phyloP scores from a whole-genome alignment of 1,140 invertebrate genomes.

The Colletes latitarsis region DNA sequence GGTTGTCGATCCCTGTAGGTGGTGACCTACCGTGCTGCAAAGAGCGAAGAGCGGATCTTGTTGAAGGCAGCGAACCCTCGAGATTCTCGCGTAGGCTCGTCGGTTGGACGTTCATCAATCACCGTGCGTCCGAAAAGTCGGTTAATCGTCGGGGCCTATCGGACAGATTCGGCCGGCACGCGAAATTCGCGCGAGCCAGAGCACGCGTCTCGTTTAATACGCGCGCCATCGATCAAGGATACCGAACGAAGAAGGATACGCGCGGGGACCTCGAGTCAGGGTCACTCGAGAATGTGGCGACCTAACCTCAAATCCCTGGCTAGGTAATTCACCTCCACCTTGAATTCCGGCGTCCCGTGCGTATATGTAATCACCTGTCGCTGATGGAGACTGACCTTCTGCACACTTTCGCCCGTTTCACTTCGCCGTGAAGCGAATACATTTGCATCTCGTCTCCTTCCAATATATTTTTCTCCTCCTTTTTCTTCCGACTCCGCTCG shows the following conservation, averaged over 20 bases:
- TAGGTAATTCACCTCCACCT: constrained; percentile 75
- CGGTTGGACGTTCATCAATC: background rate
- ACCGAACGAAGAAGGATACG: constrained; percentile 34
- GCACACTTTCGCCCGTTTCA: constrained; percentile 58
- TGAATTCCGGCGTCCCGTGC: constrained; percentile 63
- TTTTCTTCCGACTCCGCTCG: background rate
- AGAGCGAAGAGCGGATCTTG: no score
- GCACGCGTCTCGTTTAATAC: constrained; percentile 8
- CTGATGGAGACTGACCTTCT: constrained; percentile 69
- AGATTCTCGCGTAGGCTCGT: no score
- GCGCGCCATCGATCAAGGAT: constrained; percentile 65
- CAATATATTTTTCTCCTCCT: constrained; percentile 42
- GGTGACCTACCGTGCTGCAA: no score
- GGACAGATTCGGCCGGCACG: background rate
- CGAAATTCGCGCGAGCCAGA: constrained; percentile 25
- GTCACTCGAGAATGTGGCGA: constrained; percentile 61
- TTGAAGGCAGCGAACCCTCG: no score
- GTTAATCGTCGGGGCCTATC: background rate
- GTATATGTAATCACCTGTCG: constrained; percentile 72
- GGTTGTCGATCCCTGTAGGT: no score
- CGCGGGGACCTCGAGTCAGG: constrained; percentile 58
- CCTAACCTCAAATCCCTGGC: constrained; percentile 68
- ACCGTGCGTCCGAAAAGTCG: background rate
- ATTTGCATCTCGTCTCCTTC: constrained; percentile 66
- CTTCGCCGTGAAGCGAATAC: constrained; percentile 64